Conservation (phyloP, 2,888 invertebrate species). For the Drosophila fungiperda region DNA sequence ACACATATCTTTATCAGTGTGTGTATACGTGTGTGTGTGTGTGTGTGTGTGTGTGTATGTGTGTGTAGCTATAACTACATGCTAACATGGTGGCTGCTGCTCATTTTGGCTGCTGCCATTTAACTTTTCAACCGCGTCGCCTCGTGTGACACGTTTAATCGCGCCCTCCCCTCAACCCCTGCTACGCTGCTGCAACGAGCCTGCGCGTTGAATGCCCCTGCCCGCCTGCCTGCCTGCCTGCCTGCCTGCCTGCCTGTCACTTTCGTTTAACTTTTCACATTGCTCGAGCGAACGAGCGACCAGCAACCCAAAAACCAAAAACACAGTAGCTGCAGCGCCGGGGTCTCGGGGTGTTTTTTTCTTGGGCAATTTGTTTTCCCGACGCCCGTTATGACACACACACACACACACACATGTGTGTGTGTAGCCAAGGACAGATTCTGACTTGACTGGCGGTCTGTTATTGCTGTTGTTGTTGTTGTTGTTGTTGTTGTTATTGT, state of each 20-base stretch:
- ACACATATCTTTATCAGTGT: conserved; percentile 17
- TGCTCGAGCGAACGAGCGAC: conserved; percentile 19
- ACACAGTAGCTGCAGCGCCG: conserved; percentile 45
- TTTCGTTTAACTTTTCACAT: conserved; percentile 77
- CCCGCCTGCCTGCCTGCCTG: conserved; percentile 12
- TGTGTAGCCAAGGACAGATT: conserved; percentile 47
- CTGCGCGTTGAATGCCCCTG: conserved; percentile 50
- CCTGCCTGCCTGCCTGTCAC: conserved; percentile 67
- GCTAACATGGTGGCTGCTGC: conserved; percentile 75
- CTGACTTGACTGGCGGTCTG: conserved; percentile 57
- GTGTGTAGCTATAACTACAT: conserved; percentile 64
- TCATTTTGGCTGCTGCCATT: conserved; percentile 73
- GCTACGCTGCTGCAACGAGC: conserved; percentile 35
- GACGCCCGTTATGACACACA: conserved; percentile 72
- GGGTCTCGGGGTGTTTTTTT: conserved; percentile 61
- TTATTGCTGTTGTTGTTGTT: conserved; percentile 41
- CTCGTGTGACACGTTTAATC: conserved; percentile 78
- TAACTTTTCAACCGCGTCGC: conserved; percentile 77
- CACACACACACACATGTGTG: conserved; percentile 13
- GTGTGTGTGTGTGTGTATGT: conserved; percentile 16
- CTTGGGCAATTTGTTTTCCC: conserved; percentile 74
- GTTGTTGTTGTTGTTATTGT: conserved; percentile 51
- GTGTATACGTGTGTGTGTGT: conserved; percentile 5
- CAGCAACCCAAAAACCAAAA: conserved; percentile 48
- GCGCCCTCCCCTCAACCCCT: conserved; percentile 50